Conservation (phyloP, 2,888 invertebrate species). For the Eudasyphora cyanicolor region DNA sequence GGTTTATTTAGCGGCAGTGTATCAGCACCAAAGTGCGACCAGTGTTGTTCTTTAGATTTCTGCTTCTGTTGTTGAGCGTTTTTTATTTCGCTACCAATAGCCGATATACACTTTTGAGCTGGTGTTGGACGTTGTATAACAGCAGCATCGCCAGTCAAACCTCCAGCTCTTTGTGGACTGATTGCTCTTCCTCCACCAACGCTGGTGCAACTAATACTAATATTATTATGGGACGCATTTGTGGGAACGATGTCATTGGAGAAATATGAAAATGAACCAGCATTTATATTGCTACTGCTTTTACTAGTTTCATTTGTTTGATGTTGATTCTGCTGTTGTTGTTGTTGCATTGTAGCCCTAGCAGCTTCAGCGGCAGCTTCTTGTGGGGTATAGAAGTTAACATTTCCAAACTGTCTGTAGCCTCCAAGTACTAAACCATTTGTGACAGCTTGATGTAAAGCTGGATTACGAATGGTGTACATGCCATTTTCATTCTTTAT, state of each 20-base stretch:
- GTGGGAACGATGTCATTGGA: conserved; percentile 67
- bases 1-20: conserved; percentile 47
- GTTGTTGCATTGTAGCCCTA: conserved; percentile 71
- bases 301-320: conserved; percentile 5
- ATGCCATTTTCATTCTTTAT: conserved; percentile 88
- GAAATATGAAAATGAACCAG: conserved; percentile 74
- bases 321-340: conserved; percentile 55
- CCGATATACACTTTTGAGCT: conserved; percentile 74
- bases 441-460: conserved; percentile 79
- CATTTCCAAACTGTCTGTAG: conserved; percentile 77
- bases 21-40: conserved; percentile 63
- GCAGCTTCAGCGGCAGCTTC: conserved; percentile 76
- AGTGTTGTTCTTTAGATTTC: conserved; percentile 75
- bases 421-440: conserved; percentile 76
- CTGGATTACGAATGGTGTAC: conserved; percentile 91
- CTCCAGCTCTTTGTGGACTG: conserved; percentile 66
- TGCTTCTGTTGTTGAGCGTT: conserved; percentile 75
- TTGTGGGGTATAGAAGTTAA: conserved; percentile 77
- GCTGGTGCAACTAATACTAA: conserved; percentile 76
- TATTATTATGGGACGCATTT: conserved; percentile 75
- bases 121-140: conserved; percentile 74
- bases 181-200: conserved; percentile 66
- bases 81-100: conserved; percentile 79
- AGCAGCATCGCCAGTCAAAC: conserved; percentile 75
- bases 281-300: conserved; percentile 46